These are phyloP conservation scores for Drosophila gaucha DNA, from an alignment of 2,888 invertebrate species.

Conservation along the genomic window DNA sequence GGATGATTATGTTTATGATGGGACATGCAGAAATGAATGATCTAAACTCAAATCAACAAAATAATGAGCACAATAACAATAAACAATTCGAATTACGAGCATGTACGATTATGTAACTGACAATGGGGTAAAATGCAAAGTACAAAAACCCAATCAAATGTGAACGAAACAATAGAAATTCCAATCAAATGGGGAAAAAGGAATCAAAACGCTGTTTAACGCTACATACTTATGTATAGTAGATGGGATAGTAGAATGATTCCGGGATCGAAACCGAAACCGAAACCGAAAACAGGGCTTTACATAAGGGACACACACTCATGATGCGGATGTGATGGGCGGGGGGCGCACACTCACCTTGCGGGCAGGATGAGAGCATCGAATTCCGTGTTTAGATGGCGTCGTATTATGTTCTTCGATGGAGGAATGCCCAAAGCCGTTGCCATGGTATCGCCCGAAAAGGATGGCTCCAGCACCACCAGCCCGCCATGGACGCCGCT, in stretches of 20 bases:
- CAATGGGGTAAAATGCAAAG: slow-evolving; percentile 32
- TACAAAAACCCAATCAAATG: slow-evolving; percentile 42
- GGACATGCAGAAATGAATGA: slow-evolving; percentile 32
- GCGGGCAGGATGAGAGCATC: slow-evolving; percentile 96
- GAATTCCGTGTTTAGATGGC: slow-evolving; percentile 95
- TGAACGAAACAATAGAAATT: slow-evolving; percentile 47
- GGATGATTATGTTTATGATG: slow-evolving; percentile 2
- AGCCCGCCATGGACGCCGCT: slow-evolving; percentile 98
- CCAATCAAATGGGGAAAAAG: slow-evolving; percentile 36
- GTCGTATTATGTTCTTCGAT: slow-evolving; percentile 95
- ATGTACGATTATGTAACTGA: slow-evolving; percentile 26
- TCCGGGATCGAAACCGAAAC: not conserved
- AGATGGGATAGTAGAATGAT: slow-evolving; percentile 13
- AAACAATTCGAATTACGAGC: slow-evolving; percentile 26
- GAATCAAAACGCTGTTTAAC: slow-evolving; percentile 68
- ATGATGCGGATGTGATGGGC: slow-evolving; percentile 4
- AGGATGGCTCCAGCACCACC: slow-evolving; percentile 96
- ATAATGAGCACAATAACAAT: slow-evolving; percentile 15
- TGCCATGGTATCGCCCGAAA: slow-evolving; percentile 97
- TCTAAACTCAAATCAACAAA: slow-evolving; percentile 1
- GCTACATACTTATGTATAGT: slow-evolving; percentile 55
- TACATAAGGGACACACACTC: slow-evolving; percentile 17
- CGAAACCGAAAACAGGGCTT: slow-evolving; percentile 7
- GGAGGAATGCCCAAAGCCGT: slow-evolving; percentile 96
- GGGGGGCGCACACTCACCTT: slow-evolving; percentile 87